Conservation (phyloP, 2,797 vertebrate genomes). For the Notamacropus eugenii region DNA sequence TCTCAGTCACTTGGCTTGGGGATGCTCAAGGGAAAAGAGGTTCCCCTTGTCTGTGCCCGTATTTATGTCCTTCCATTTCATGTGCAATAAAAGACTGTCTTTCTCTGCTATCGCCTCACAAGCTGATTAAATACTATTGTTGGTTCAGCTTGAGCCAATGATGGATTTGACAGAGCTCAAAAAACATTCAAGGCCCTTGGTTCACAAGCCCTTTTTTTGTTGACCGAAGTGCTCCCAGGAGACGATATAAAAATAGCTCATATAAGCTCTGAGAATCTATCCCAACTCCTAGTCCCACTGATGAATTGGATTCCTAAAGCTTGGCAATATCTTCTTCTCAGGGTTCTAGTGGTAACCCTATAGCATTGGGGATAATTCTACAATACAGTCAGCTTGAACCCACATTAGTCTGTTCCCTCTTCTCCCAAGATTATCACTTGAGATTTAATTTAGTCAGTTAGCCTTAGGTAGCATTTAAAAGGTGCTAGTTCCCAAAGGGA, state of each 20-base stretch:
- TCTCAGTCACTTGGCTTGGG: not conserved
- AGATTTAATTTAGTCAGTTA: not conserved
- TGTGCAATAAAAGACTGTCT: not conserved
- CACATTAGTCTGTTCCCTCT: not conserved
- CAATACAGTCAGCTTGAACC: not conserved
- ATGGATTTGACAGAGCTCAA: not conserved
- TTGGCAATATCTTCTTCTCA: not conserved
- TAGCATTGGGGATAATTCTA: not conserved
- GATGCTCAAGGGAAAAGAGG: not conserved
- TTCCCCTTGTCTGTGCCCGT: not conserved
- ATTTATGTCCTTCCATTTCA: not conserved
- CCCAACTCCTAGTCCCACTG: not conserved
- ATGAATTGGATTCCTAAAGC: not conserved
- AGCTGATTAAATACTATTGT: not conserved
- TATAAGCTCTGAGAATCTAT: not conserved
- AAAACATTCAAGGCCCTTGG: constrained; percentile 23
- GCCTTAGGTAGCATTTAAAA: not conserved
- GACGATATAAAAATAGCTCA: not conserved
- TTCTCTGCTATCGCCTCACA: not conserved
- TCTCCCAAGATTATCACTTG: not conserved
- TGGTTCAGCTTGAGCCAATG: not conserved
- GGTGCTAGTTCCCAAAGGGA: not conserved
- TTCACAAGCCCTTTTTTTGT: not conserved
- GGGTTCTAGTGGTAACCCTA: not conserved
- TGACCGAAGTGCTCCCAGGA: not conserved